Evolutionary conservation across 2,888 invertebrate species (phyloP), one percentile per base, ranked within the genome.

Genomic region (Amblyteles armatorius): DNA sequence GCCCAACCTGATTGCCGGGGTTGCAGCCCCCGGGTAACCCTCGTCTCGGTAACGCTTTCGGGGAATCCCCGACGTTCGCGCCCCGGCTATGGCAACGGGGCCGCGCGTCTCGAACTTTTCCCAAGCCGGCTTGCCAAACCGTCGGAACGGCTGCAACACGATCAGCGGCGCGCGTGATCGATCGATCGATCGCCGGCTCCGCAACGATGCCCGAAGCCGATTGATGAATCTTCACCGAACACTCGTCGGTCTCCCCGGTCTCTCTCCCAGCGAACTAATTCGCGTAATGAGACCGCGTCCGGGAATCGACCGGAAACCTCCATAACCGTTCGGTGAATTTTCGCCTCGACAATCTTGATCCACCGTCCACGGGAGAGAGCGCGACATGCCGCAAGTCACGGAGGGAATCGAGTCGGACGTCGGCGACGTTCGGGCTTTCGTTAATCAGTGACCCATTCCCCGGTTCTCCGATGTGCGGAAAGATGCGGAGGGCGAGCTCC

Each of bases 221-320:
- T n/a, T 19, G 52, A 52, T 19, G 52, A 52, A 52, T 52, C 19
- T 19, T n/a, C 19, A 6, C 6, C 52, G 52, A 52, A 19, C 52
- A 19, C 52, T 52, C 19, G 2, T n/a, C 19, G 16, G 16, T 33
- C 16, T 60, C 29, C 6, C 11, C 60, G 6, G 6, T 6, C 13
- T 60, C 26, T 33, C 29, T 2, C 29, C 26, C 4, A 13, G 33
- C 33, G 26, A 29, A 76, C 86, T 87, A 83, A 88, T 88, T 87
- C 84, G 82, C 83, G 79, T 87, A 88, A 89, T 87, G 88, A 88
- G 88, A 85, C 77, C 85, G 69, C 83, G 79, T 82, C 74, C 69
- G 80, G 26, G 57, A 65, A 44, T 52, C 69, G 65, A 68, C 22
- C 26, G 60, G 60, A 60, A 60, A 60, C 33, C 33, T 6, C n/a